phyloP scores from a whole-genome alignment of 2,797 vertebrate genomes.

The Sparus aurata region DNA sequence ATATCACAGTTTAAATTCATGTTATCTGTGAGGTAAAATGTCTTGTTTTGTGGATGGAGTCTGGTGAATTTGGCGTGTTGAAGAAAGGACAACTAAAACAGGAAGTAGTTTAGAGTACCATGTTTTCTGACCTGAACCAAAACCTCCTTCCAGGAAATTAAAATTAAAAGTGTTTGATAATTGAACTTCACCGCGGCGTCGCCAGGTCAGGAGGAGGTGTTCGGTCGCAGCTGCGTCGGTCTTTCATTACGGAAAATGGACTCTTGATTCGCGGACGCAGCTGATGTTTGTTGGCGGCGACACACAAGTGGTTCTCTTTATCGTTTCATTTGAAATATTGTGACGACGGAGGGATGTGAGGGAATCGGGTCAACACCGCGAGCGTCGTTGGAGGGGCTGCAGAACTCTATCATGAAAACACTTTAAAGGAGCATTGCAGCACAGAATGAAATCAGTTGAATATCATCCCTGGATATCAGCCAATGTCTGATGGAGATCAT shows the following conservation, averaged over 20 bases:
- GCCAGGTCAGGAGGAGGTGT: constrained; percentile 20
- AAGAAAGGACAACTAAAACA: background rate
- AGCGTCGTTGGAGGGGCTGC: no score
- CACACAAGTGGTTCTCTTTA: constrained; percentile 17
- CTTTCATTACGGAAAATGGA: constrained; percentile 17
- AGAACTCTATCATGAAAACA: background rate
- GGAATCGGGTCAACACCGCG: constrained; percentile 52
- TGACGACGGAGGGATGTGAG: background rate
- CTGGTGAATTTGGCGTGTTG: no score
- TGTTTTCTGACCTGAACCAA: no score
- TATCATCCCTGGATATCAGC: background rate
- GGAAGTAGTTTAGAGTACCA: background rate
- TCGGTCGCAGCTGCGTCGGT: background rate
- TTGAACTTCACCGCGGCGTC: background rate
- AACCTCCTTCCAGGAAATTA: background rate
- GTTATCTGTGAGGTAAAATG: no score
- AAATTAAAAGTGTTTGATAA: constrained; percentile 10
- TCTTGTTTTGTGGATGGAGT: no score
- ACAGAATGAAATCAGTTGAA: background rate
- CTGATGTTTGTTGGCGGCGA: constrained; percentile 20
- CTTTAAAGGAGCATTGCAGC: constrained; percentile 7
- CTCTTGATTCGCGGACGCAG: constrained; percentile 17
- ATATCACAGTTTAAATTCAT: no score
- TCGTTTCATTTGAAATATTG: constrained; percentile 26
- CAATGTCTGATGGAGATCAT: background rate